These are phyloP conservation scores for Solea solea DNA, from an alignment of 2,113 vertebrate genomes.

Conservation along the genomic window DNA sequence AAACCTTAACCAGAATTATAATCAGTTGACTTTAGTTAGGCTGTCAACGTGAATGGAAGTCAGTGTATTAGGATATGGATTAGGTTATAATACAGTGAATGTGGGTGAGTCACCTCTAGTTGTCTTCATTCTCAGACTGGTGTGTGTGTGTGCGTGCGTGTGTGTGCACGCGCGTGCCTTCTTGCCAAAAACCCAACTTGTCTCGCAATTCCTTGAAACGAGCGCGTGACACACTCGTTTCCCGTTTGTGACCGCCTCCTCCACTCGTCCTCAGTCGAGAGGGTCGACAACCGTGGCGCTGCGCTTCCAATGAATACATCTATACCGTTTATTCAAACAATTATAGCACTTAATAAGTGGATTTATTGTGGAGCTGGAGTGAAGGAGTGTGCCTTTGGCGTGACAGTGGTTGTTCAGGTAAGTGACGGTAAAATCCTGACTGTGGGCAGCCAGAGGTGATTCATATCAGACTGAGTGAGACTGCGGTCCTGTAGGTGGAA, in stretches of 20 bases:
- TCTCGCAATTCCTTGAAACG: constrained; percentile 33
- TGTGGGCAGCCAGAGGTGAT: constrained; percentile 36
- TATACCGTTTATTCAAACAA: neutral
- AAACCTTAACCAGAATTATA: too few species aligned
- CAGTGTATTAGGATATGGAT: too few species aligned
- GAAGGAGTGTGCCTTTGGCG: neutral
- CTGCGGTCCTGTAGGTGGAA: constrained; percentile 25
- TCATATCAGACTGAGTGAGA: constrained; percentile 25
- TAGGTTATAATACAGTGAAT: neutral
- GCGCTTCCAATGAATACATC: neutral
- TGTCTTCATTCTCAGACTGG: neutral
- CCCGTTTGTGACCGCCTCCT: constrained; percentile 54
- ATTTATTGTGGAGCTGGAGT: neutral
- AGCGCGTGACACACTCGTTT: constrained; percentile 49
- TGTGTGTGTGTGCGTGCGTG: neutral
- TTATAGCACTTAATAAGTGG: too few species aligned
- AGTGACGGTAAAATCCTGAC: constrained; percentile 41
- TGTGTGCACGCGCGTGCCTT: neutral
- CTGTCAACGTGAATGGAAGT: too few species aligned
- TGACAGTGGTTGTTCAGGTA: constrained; percentile 41
- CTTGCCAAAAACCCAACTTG: neutral
- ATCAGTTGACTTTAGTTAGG: too few species aligned
- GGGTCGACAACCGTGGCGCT: neutral
- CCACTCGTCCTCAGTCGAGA: accelerated
- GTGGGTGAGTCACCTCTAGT: neutral